phyloP scores from a whole-genome alignment of 1,140 invertebrate species.

The Semibalanus balanoides region DNA sequence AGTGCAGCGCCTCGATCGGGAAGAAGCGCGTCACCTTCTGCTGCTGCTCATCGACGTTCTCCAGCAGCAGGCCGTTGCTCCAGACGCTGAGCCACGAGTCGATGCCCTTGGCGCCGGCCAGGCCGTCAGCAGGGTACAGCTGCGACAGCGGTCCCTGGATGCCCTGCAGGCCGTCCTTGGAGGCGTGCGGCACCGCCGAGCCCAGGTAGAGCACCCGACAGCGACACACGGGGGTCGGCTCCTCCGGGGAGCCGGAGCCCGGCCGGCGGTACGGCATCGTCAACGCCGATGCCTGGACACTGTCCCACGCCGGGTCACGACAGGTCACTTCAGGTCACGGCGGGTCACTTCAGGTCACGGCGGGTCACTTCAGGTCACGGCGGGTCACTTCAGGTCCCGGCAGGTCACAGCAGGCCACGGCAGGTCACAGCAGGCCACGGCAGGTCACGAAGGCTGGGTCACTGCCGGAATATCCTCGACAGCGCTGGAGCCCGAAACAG shows the following conservation, averaged over 20 bases:
- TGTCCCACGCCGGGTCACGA: too few relatives aligned
- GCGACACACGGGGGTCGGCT: slow-evolving; percentile 71
- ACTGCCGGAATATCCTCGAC: too few relatives aligned
- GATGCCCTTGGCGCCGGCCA: slow-evolving; percentile 58
- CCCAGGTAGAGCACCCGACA: slow-evolving; percentile 97
- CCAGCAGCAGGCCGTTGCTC: slow-evolving; percentile 87
- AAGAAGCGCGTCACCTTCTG: slow-evolving; percentile 93
- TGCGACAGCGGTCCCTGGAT: slow-evolving; percentile 93
- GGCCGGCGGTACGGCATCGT: not conserved
- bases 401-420: too few relatives aligned
- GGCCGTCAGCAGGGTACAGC: slow-evolving; percentile 79
- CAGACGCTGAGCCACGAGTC: slow-evolving; percentile 95
- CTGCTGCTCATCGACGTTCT: slow-evolving; percentile 91
- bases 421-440: too few relatives aligned
- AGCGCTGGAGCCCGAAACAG: too few relatives aligned
- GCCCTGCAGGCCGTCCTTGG: slow-evolving; percentile 94
- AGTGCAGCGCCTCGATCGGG: slow-evolving; percentile 88
- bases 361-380: too few relatives aligned
- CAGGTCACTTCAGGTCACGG: too few relatives aligned
- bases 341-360: too few relatives aligned
- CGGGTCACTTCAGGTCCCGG: too few relatives aligned
- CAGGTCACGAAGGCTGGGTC: too few relatives aligned
- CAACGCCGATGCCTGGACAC: not conserved
- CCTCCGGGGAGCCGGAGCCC: slow-evolving; percentile 12
- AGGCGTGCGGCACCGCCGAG: slow-evolving; percentile 90